Evolutionary conservation across 2,113 vertebrate genomes (phyloP), one percentile per base, ranked within the genome.

Genomic region (Tautogolabrus adspersus): DNA sequence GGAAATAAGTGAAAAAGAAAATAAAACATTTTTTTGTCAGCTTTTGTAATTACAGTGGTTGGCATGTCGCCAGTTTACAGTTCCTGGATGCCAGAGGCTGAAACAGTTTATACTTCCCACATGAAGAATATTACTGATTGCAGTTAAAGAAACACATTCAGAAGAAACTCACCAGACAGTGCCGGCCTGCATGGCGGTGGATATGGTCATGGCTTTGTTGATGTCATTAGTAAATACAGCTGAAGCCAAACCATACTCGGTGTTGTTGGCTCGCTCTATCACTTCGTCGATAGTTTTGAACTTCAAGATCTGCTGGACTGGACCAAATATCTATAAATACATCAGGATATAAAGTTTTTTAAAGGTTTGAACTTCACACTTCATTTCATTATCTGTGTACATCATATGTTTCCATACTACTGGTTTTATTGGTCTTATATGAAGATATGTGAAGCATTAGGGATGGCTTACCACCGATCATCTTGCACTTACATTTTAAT

Each of bases 271-370:
- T 94, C 97, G 93, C 85, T 99, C 97, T 21, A 99, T 98, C 67
- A 97, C 98, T 94, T 99, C 98, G 66, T 99, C 98, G 75, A 98
- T 94, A 8, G 97, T 97, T 94, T 98, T 98, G 92, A 99, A 99
- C 91, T 97, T 96, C 95, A 99, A 91, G 81, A 99, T 98, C 93
- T 96, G 97, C 93, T 99, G 98, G 77, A 99, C 98, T 0, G 98
- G 98, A 44, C 98, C 98, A 93, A 99, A 99, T 92, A 99, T 99
- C 98, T 99, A 90, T 60, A 88, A 73, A 70, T 0, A 69, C 1
- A 47, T 2, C 9, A 68, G 3, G 67, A 77, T 42, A 68, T 13
- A 59, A 72, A 34, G 26, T 49, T 76, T 30, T 55, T 23, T 58
- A 6, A 46, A 15, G 42, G 30, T 34, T 34, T 34, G 30, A 34